Evolutionary conservation across 2,113 vertebrate species (phyloP).

Genomic region (Otis tarda): DNA sequence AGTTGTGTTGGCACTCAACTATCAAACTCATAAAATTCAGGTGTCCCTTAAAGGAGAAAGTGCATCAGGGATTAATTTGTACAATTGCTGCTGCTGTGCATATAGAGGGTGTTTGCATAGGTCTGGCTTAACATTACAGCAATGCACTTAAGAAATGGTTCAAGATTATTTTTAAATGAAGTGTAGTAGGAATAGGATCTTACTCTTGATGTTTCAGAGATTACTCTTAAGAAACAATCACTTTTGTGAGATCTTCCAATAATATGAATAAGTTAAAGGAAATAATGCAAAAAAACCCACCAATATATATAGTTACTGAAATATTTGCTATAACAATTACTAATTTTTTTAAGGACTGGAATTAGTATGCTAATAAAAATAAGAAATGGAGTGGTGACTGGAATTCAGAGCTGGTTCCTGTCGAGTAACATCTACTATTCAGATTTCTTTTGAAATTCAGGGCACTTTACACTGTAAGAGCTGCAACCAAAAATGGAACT

Average conservation of each 20-base stretch:
- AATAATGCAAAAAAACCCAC: background rate
- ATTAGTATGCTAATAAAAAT: background rate
- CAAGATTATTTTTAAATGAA: background rate
- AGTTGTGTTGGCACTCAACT: background rate
- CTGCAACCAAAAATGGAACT: background rate
- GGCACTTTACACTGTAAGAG: background rate
- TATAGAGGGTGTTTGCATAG: background rate
- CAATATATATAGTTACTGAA: background rate
- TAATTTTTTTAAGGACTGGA: background rate
- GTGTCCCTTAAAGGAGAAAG: background rate
- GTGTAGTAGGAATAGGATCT: background rate
- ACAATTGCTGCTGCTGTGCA: background rate
- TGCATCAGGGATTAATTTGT: background rate
- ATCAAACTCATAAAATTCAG: background rate
- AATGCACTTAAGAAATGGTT: background rate
- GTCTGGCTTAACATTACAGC: background rate
- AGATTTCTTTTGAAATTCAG: background rate
- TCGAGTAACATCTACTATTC: background rate
- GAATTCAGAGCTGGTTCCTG: background rate
- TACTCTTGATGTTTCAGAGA: background rate
- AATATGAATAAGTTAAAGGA: background rate
- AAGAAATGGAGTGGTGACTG: background rate
- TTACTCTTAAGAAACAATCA: background rate
- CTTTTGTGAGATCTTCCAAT: background rate
- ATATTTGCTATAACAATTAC: background rate